Evolutionary conservation across 1,140 invertebrate species (phyloP).

Genomic region (Nilaparvata lugens): DNA sequence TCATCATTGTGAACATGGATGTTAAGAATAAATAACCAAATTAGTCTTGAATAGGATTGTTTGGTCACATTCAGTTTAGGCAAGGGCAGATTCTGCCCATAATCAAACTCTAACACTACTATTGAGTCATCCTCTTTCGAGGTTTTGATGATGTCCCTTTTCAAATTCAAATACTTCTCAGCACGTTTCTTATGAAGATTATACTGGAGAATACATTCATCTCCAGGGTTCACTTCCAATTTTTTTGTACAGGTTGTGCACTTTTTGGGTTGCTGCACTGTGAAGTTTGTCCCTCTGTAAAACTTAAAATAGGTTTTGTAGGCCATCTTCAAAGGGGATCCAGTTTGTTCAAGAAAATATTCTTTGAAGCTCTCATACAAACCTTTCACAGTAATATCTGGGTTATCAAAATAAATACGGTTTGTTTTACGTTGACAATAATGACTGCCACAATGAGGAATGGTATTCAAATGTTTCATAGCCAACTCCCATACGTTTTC

Average conservation of each 20-base stretch:
- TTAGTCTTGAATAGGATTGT: conserved; percentile 13
- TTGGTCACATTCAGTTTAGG: conserved; percentile 14
- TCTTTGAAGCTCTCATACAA: too few relatives aligned
- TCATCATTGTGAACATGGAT: conserved; percentile 15
- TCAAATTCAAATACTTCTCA: neutral
- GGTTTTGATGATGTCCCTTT: neutral
- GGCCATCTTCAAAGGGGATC: too few relatives aligned
- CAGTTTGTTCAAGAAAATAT: too few relatives aligned
- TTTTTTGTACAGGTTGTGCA: conserved; percentile 9
- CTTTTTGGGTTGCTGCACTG: too few relatives aligned
- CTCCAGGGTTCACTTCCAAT: conserved; percentile 6
- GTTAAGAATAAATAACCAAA: conserved; percentile 16
- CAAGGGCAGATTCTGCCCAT: conserved; percentile 16
- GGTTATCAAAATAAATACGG: too few relatives aligned
- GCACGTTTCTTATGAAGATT: conserved; percentile 3
- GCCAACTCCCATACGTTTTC: too few relatives aligned
- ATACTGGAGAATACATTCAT: neutral
- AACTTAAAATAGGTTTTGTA: too few relatives aligned
- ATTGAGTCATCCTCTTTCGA: conserved; percentile 6
- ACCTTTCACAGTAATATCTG: too few relatives aligned
- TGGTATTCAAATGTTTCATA: too few relatives aligned
- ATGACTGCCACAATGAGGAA: too few relatives aligned
- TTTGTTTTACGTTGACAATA: too few relatives aligned
- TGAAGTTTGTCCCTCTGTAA: too few relatives aligned
- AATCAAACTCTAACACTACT: conserved; percentile 18